Evolutionary conservation across 2,113 vertebrate genomes (phyloP).

Genomic region (Pteruthius melanotis): DNA sequence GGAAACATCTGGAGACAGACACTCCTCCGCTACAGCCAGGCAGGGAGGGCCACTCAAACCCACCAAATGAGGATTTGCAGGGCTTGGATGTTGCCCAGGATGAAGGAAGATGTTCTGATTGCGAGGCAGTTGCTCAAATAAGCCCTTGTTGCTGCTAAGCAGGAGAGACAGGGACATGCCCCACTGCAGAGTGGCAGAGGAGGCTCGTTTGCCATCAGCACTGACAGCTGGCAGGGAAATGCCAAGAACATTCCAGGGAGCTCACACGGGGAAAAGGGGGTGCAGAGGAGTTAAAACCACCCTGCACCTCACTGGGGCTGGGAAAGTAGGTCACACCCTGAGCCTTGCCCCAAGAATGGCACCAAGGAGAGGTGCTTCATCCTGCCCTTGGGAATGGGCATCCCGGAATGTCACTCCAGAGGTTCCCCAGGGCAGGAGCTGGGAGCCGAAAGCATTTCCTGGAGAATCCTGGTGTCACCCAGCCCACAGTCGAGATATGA

Average conservation of each 20-base stretch:
- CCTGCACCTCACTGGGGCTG: neutral
- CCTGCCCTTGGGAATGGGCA: neutral
- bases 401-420: neutral
- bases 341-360: neutral
- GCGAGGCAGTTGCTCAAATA: neutral
- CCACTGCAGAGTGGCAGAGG: neutral
- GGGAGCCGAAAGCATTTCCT: neutral
- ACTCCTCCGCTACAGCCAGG: neutral
- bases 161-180: neutral
- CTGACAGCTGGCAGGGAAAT: neutral
- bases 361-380: neutral
- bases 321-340: constrained; percentile 32
- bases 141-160: neutral
- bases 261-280: neutral
- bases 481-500: rapidly evolving
- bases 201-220: neutral
- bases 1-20: neutral
- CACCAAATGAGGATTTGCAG: neutral
- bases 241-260: neutral
- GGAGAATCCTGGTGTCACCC: neutral
- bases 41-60: neutral
- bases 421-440: neutral
- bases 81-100: neutral
- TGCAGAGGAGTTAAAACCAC: neutral
- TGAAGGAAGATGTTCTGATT: neutral